Evolutionary conservation across 2,888 invertebrate species (phyloP).

Genomic region (Lithophane semibrunnea): DNA sequence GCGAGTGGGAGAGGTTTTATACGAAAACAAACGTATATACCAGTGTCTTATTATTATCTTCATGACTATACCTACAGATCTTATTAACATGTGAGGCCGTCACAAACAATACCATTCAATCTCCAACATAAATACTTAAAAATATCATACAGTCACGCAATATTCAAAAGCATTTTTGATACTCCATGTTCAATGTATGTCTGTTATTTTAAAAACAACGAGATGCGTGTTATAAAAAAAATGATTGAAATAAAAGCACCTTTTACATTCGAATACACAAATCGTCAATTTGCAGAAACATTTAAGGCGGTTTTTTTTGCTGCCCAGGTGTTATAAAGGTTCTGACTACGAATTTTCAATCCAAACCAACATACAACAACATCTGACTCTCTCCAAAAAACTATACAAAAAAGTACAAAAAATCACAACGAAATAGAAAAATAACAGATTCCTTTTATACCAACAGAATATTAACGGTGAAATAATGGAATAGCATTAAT

Average conservation of each 20-base stretch:
- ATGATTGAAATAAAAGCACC: not conserved
- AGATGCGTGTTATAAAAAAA: not conserved
- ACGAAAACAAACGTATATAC: too few species aligned
- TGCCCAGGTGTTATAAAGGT: not conserved
- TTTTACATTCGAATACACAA: not conserved
- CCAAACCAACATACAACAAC: not conserved
- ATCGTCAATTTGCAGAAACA: not conserved
- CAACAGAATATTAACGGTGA: slow-evolving; percentile 53
- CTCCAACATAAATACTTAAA: too few species aligned
- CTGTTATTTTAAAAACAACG: not conserved
- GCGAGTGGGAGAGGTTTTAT: not conserved
- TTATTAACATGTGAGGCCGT: too few species aligned
- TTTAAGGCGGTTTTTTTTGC: not conserved
- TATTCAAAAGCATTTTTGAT: too few species aligned
- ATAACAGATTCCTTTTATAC: slow-evolving; percentile 18
- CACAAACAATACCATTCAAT: too few species aligned
- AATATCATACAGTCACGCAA: too few species aligned
- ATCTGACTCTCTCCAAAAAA: not conserved
- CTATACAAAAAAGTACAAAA: too few species aligned
- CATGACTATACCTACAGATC: too few species aligned
- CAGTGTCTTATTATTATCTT: too few species aligned
- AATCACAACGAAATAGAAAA: slow-evolving; percentile 11
- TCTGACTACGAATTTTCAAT: not conserved
- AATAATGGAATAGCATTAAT: slow-evolving; percentile 68
- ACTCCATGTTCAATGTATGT: not conserved